These are phyloP conservation scores for Crenichthys baileyi DNA, from an alignment of 2,797 vertebrate genomes.

Conservation along the genomic window DNA sequence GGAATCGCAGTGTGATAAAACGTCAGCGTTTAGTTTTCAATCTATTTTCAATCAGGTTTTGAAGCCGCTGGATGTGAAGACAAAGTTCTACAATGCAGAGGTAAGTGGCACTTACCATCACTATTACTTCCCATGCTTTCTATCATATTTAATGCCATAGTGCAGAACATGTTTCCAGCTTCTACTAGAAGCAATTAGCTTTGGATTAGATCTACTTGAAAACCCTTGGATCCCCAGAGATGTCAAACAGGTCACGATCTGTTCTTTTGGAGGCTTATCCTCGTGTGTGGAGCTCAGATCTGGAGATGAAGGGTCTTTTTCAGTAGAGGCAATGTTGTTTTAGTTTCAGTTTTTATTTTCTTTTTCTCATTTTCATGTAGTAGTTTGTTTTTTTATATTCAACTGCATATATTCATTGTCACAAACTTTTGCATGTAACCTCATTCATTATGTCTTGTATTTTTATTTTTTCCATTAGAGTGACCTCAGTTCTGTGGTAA, in stretches of 20 bases:
- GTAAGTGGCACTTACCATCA: conserved; percentile 73
- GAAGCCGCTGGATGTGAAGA: conserved; percentile 98
- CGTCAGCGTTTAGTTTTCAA: conserved; percentile 75
- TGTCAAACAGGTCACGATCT: not conserved
- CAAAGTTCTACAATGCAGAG: conserved; percentile 99
- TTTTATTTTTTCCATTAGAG: conserved; percentile 99
- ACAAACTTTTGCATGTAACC: conserved; percentile 94
- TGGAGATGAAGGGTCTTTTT: conserved; percentile 54
- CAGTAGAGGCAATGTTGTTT: conserved; percentile 27
- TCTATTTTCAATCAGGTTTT: conserved; percentile 92
- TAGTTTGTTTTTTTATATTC: conserved; percentile 50
- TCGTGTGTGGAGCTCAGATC: not conserved
- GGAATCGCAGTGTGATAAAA: conserved; percentile 63
- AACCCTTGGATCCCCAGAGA: conserved; percentile 47
- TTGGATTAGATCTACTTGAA: conserved; percentile 40
- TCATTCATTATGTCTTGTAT: conserved; percentile 91
- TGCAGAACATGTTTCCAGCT: conserved; percentile 30
- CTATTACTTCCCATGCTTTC: conserved; percentile 24
- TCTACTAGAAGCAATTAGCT: conserved; percentile 40
- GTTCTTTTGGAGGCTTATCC: not conserved
- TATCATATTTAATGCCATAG: conserved; percentile 53
- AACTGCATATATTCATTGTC: conserved; percentile 72
- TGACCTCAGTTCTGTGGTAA: conserved; percentile 99
- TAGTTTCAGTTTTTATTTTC: not conserved
- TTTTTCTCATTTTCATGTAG: conserved; percentile 50